Evolutionary conservation across 2,113 vertebrate species (phyloP).

Genomic region (Puffinus mauretanicus): DNA sequence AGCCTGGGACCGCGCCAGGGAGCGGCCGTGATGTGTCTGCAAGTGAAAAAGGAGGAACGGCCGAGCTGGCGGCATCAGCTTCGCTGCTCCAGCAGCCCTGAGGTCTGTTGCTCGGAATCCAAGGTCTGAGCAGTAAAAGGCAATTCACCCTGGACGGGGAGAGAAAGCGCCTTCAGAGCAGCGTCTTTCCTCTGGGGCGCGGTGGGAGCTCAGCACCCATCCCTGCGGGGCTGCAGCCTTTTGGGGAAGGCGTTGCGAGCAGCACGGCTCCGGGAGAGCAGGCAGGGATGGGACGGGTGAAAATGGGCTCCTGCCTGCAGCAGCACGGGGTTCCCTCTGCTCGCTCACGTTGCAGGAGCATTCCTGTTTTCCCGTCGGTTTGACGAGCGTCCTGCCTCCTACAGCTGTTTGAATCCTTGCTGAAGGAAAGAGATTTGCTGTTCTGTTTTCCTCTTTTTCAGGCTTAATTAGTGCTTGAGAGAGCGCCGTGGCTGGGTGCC

Average conservation of each 20-base stretch:
- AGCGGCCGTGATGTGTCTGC: accelerated
- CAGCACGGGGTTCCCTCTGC: neutral
- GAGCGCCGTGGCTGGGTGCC: accelerated
- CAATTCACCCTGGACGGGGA: accelerated
- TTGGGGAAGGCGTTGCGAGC: neutral
- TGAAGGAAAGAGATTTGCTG: neutral
- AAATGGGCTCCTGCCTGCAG: neutral
- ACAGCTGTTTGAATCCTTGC: neutral
- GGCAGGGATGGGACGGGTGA: neutral
- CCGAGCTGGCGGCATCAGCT: neutral
- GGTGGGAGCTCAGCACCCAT: accelerated
- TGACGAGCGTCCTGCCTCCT: neutral
- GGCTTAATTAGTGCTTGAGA: neutral
- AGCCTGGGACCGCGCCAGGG: neutral
- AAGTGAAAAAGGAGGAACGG: accelerated
- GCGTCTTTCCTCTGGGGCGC: no score
- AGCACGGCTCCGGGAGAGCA: accelerated
- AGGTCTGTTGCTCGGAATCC: neutral
- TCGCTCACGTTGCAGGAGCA: accelerated
- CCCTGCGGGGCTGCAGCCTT: accelerated
- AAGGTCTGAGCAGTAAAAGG: neutral
- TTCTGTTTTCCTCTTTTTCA: neutral
- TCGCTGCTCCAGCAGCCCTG: no score
- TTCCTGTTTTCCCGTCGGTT: accelerated
- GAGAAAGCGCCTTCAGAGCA: neutral